These are phyloP conservation scores for Matsumyia berberina DNA, from an alignment of 2,888 invertebrate species.

Conservation along the genomic window DNA sequence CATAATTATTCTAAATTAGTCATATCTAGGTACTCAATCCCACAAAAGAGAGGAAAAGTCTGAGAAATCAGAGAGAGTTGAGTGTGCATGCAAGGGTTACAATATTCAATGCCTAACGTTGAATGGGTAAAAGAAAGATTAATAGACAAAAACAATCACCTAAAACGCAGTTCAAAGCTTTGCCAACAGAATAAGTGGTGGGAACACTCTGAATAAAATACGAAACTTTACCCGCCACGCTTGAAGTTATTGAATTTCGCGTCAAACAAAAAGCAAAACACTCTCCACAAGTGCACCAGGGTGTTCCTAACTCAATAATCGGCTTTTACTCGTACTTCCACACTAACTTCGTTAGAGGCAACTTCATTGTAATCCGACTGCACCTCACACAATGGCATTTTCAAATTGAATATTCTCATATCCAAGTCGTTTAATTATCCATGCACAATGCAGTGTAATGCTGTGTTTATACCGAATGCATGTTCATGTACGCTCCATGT, in stretches of 20 bases:
- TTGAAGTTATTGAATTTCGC: not conserved
- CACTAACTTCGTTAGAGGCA: constrained; percentile 27
- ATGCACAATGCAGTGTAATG: constrained; percentile 65
- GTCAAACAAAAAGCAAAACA: not conserved
- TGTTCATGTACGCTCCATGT: constrained; percentile 56
- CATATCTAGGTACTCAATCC: too few species aligned
- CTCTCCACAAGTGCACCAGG: not conserved
- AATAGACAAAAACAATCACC: too few species aligned
- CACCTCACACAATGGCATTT: constrained; percentile 63
- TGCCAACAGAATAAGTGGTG: too few species aligned
- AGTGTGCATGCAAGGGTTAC: too few species aligned
- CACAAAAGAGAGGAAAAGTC: too few species aligned
- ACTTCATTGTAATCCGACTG: constrained; percentile 56
- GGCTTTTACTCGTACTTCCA: constrained; percentile 22
- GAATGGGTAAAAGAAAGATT: too few species aligned
- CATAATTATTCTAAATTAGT: too few species aligned
- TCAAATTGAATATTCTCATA: constrained; percentile 73
- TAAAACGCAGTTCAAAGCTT: too few species aligned
- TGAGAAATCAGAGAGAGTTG: too few species aligned
- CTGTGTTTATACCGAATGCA: not conserved
- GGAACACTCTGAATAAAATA: too few species aligned
- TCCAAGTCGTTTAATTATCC: constrained; percentile 74
- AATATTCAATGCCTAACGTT: too few species aligned
- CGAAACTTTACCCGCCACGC: not conserved
- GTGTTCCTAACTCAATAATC: constrained; percentile 50